These are phyloP conservation scores for Salminus brasiliensis DNA, from an alignment of 2,113 vertebrate genomes.

Conservation along the genomic window DNA sequence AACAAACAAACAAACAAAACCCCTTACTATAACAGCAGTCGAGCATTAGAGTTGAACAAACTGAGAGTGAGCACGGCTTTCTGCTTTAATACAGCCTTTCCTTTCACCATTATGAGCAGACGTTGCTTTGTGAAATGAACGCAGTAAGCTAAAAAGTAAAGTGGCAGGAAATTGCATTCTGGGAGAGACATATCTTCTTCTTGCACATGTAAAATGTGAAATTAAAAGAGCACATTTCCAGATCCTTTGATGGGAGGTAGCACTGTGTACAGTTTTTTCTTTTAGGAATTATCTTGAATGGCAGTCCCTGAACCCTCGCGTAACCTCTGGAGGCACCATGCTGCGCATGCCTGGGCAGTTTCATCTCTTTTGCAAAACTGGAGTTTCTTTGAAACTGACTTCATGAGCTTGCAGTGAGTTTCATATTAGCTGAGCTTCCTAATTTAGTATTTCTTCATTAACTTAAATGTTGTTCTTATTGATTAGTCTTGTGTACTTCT, in stretches of 20 bases:
- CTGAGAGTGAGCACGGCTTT: background rate
- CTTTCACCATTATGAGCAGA: background rate
- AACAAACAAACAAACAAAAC: background rate
- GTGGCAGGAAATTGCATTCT: background rate
- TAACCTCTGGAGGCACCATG: background rate
- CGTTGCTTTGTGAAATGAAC: conserved; percentile 7
- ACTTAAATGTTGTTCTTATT: background rate
- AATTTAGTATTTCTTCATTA: background rate
- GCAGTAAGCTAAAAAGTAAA: background rate
- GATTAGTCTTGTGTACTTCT: background rate
- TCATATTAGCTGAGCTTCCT: background rate
- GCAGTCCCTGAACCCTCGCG: background rate
- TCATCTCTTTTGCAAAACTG: background rate
- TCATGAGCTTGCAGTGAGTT: background rate
- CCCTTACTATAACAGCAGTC: background rate
- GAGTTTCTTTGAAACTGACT: background rate
- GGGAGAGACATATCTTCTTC: conserved; percentile 7
- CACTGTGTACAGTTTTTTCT: background rate
- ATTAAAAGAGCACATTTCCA: background rate
- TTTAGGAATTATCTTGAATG: background rate
- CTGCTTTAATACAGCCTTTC: background rate
- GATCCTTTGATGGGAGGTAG: conserved; percentile 1
- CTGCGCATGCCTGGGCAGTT: background rate
- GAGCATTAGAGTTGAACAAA: background rate
- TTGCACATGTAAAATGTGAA: background rate